Evolutionary conservation across 2,888 invertebrate species (phyloP).

Genomic region (Corbicula japonica): DNA sequence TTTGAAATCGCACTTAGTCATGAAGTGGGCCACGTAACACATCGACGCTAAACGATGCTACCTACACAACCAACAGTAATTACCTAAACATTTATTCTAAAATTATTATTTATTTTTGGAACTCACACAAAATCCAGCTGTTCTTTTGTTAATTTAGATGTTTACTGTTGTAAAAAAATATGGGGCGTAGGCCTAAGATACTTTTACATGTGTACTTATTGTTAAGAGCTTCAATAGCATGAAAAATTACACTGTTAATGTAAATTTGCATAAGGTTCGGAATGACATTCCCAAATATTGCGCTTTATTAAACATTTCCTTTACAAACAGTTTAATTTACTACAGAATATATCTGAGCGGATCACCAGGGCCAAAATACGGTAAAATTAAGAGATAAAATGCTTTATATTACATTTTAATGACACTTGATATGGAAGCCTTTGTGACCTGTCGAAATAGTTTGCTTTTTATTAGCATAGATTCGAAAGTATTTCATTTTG

Average conservation of each 20-base stretch:
- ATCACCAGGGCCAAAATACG: slow-evolving; percentile 8
- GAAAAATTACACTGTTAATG: slow-evolving; percentile 24
- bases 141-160: background rate
- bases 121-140: slow-evolving; percentile 11
- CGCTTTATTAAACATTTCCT: slow-evolving; percentile 7
- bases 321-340: slow-evolving; percentile 3
- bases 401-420: slow-evolving; percentile 23
- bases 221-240: slow-evolving; percentile 3
- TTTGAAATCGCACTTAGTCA: too few species aligned
- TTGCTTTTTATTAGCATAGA: slow-evolving; percentile 47
- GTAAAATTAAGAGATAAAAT: slow-evolving; percentile 11
- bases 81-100: slow-evolving; percentile 3
- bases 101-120: slow-evolving; percentile 17
- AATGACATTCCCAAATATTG: slow-evolving; percentile 26
- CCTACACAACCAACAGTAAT: background rate
- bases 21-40: background rate
- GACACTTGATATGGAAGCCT: slow-evolving; percentile 20
- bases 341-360: background rate
- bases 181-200: slow-evolving; percentile 23
- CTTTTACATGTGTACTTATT: slow-evolving; percentile 11
- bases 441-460: slow-evolving; percentile 33
- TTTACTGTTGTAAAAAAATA: slow-evolving; percentile 5
- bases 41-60: background rate
- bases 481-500: slow-evolving; percentile 42
- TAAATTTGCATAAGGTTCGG: slow-evolving; percentile 25